Conservation (phyloP, 2,113 vertebrate species). For the Psittacus erithacus region DNA sequence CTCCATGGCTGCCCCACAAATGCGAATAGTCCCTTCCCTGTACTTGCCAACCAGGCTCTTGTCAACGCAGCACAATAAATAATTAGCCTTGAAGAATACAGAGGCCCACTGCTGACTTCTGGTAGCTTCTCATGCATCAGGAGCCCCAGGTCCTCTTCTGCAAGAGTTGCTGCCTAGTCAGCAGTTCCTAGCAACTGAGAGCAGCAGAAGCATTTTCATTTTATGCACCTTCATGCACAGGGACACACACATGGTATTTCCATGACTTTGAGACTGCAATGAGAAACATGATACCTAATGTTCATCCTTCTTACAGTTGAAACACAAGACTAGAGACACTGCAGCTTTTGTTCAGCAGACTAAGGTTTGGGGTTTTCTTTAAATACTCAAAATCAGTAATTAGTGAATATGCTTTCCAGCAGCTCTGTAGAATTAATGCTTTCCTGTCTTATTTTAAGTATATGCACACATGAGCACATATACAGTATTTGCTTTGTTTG, state of each 20-base stretch:
- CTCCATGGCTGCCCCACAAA: not conserved
- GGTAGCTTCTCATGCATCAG: not conserved
- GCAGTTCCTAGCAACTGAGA: not conserved
- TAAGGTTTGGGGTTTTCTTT: not conserved
- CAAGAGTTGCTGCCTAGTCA: not conserved
- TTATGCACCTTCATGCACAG: accelerated
- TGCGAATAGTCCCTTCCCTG: accelerated
- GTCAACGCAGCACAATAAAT: accelerated
- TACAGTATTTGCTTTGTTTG: not conserved
- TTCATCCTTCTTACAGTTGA: not conserved
- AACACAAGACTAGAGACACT: not conserved
- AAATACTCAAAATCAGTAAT: not conserved
- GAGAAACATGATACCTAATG: not conserved
- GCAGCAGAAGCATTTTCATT: not conserved
- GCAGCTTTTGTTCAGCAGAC: not conserved
- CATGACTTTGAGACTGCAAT: not conserved
- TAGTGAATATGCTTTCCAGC: not conserved
- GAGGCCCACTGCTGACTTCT: not conserved
- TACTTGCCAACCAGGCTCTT: not conserved
- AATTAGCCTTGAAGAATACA: not conserved
- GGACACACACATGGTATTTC: accelerated
- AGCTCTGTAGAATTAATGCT: not conserved
- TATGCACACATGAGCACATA: not conserved
- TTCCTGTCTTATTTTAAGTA: not conserved
- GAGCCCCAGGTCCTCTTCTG: not conserved